Base-by-base conservation (phyloP, 2,113 vertebrate genomes). In the Chitala chitala region DNA sequence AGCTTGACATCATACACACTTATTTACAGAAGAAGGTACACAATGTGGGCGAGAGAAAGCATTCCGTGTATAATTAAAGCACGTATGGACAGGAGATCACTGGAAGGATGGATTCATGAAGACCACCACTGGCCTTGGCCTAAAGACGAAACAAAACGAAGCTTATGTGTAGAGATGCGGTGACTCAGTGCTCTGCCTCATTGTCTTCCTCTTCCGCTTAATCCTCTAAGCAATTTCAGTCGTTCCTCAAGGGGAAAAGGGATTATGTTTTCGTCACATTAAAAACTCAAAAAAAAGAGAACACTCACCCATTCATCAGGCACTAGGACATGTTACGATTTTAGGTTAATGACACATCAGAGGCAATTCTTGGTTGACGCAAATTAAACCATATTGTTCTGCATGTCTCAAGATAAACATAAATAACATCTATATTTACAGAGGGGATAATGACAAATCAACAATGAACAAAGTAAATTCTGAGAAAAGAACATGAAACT, bases 141-240 rank as follows among this genome's bases (percentile, higher is more conserved):
- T 42, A 13, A 68, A 46, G 22, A 55, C 6, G n/a, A 68, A 24
- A 20, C 40, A 2, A 48, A 68, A 68, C 17, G 64, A 44, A 46
- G 15, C 40, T 42, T 26, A 20, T 12, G n/a, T 68, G 22, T 63
- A 26, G 22, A 26, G 51, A 55, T 56, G 40, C 29, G 12, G 71
- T 59, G 55, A 59, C 53, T 38, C 40, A 61, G 33, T 26, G 9
- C 44, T 53, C 12, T 12, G n/a, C 38, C 71, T 48, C 40, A 20
- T 40, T 58, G 36, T 59, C 40, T 59, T 10, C 54, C 4, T 72
- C 40, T 44, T 72, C 4, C 59, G 53, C 31, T 59, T 59, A 72
- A 72, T 72, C 54, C 71, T 44, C 38, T 59, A 36, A 59, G 38
- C 54, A 71, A 71, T 71, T 71, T 71, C 46, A 40, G 36, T 56